Evolutionary conservation across 2,113 vertebrate species (phyloP).

Genomic region (Ophiodon elongatus): DNA sequence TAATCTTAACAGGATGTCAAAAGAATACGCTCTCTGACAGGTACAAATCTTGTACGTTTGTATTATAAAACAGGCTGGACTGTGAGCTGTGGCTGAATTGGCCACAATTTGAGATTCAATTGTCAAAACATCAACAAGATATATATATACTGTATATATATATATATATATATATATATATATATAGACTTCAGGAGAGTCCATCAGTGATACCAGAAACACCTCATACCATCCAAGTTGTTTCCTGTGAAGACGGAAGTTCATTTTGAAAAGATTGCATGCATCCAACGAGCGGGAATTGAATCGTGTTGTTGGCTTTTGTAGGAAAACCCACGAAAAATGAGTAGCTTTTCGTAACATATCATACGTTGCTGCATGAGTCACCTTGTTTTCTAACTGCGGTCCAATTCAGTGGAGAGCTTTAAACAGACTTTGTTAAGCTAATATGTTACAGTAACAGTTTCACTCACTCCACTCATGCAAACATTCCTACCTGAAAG

Average conservation of each 20-base stretch:
- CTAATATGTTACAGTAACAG: neutral
- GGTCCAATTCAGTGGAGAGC: neutral
- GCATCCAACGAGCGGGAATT: no score
- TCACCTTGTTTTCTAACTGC: neutral
- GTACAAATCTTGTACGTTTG: conserved; percentile 16
- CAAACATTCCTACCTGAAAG: conserved; percentile 7
- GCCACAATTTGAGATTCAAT: neutral
- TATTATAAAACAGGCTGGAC: conserved; percentile 8
- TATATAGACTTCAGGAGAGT: no score
- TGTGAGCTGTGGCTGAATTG: conserved; percentile 10
- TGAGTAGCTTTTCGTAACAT: neutral
- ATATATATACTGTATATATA: neutral
- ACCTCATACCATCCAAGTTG: no score
- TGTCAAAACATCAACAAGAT: neutral
- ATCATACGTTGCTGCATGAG: neutral
- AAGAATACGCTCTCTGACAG: conserved; percentile 33
- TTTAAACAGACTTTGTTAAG: neutral
- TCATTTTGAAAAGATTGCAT: no score
- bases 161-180: neutral
- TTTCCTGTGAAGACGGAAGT: no score
- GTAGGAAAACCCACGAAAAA: no score
- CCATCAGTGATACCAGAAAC: no score
- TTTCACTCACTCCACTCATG: neutral
- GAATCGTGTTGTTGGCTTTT: no score
- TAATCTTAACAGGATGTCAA: conserved; percentile 31